Evolutionary conservation across 1,140 invertebrate species (phyloP).

Genomic region (Drosophila saltans): DNA sequence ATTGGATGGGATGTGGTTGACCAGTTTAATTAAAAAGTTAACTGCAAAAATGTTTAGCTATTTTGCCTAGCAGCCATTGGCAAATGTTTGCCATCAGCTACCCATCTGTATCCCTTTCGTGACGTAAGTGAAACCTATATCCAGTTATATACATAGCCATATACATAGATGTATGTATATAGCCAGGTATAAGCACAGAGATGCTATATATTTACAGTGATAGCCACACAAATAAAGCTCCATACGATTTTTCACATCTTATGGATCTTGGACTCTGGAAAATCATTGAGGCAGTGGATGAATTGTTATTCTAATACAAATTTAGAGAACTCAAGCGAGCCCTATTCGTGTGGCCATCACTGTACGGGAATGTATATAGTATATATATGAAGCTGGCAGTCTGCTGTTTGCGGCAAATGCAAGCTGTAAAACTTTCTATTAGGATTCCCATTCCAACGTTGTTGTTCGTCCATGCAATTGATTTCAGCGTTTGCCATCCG

Average conservation of each 20-base stretch:
- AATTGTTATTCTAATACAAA: too few species aligned
- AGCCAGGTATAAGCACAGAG: neutral
- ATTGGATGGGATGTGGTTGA: neutral
- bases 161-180: conserved; percentile 12
- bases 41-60: conserved; percentile 73
- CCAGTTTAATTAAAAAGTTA: conserved; percentile 76
- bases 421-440: conserved; percentile 61
- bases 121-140: conserved; percentile 3
- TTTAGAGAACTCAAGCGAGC: too few species aligned
- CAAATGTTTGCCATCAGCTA: conserved; percentile 41
- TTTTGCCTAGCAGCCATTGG: conserved; percentile 62
- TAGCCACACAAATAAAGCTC: too few species aligned
- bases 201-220: neutral
- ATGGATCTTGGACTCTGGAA: too few species aligned
- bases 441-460: conserved; percentile 32
- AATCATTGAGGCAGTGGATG: too few species aligned
- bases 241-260: too few species aligned
- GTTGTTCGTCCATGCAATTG: conserved; percentile 37
- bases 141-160: neutral
- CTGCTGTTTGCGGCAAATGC: conserved; percentile 55
- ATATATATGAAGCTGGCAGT: conserved; percentile 50
- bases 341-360: too few species aligned
- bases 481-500: conserved; percentile 28
- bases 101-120: too few species aligned
- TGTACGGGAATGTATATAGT: neutral